phyloP scores from a whole-genome alignment of 1,140 invertebrate species.

The Leptopilina clavipes region DNA sequence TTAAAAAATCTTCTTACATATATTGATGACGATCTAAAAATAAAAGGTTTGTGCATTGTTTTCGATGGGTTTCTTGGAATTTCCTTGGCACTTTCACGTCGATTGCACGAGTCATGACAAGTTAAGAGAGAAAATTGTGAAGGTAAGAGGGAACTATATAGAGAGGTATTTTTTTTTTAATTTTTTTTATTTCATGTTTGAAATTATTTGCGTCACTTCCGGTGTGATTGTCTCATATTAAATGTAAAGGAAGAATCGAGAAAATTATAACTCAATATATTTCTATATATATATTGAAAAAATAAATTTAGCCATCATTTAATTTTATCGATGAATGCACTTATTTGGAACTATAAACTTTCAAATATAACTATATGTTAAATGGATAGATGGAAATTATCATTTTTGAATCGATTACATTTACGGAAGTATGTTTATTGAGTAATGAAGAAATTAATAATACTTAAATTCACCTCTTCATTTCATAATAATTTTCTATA shows the following conservation, averaged over 20 bases:
- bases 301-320: background rate
- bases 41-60: slow-evolving; percentile 3
- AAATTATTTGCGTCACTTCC: slow-evolving; percentile 19
- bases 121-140: slow-evolving; percentile 11
- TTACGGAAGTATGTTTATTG: background rate
- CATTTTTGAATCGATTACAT: background rate
- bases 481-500: slow-evolving; percentile 5
- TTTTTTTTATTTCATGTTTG: background rate
- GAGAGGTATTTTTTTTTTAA: background rate
- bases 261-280: background rate
- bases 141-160: slow-evolving; percentile 11
- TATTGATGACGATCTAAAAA: background rate
- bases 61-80: slow-evolving; percentile 7
- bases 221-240: slow-evolving; percentile 2
- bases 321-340: background rate
- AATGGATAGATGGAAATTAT: background rate
- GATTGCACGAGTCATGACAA: slow-evolving; percentile 18
- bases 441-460: slow-evolving; percentile 15
- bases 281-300: background rate
- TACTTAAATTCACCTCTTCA: background rate
- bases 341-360: background rate
- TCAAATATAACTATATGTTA: slow-evolving; percentile 3
- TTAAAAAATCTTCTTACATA: background rate
- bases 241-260: background rate
- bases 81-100: slow-evolving; percentile 10